Base-by-base conservation (phyloP, 2,797 vertebrate genomes). In the Oryzias dopingdopingensis region DNA sequence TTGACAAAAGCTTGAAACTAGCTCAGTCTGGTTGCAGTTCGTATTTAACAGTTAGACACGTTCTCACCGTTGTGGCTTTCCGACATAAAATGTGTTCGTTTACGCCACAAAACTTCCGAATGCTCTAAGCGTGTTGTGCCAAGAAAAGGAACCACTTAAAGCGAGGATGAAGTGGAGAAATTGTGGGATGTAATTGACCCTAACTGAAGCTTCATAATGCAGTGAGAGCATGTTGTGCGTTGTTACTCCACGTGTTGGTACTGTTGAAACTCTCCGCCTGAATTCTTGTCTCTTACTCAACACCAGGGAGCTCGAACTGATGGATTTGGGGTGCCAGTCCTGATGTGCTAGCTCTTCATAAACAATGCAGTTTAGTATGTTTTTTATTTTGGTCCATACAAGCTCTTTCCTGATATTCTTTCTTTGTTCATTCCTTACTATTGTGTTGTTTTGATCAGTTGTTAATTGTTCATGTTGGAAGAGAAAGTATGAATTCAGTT, bases 371-470 rank as follows among this genome's bases (percentile, higher is more conserved):
- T 49, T 66, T 17, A 22, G 18, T 18, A 42, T 62, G 52, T 57
- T 59, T 52, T 44, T 67, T 29, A 76, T 51, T 40, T 48, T 65
- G 23, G n/a, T 65, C 29, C 55, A 13, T 29, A 42, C 47, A 42
- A 57, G 26, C 46, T 29, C 43, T 10, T 63, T 37, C 14, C 55
- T 37, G 6, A 58, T 42, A 44, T 67, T 20, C 42, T 49, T 55
- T 55, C 74, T 71, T 65, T 50, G 59, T 43, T 62, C 56, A 77
- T 85, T 85, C 64, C 72, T 76, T 47, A 6, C 75, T 68, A 29
- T 32, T 67, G 45, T 73, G 20, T 66, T 63, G 43, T 67, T 49
- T 72, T 62, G 42, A 62, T 66, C 22, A 42, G 49, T 22, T 66
- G 52, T 77, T 63, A 46, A 73, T 84, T 69, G 26, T 29, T 29